phyloP scores from a whole-genome alignment of 1,140 invertebrate species.

The Bradynema listronoti region DNA sequence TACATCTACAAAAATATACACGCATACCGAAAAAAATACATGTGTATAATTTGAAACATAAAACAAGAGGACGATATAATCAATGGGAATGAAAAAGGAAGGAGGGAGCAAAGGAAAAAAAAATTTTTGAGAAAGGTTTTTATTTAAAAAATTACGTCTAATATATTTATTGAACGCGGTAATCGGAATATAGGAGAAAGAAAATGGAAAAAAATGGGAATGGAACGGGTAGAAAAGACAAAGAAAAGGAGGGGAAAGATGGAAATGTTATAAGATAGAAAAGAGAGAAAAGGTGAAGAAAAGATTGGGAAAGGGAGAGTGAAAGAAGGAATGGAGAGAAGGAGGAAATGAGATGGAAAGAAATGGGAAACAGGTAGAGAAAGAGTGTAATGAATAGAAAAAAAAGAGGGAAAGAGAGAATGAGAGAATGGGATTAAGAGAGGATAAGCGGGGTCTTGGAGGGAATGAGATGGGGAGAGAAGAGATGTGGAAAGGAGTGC shows the following conservation, averaged over 20 bases:
- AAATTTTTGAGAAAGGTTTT: no score
- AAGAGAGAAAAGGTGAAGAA: conserved; percentile 4
- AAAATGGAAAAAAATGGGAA: not conserved
- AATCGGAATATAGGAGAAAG: not conserved
- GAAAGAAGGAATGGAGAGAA: not conserved
- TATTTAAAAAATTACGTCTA: no score
- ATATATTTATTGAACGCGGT: no score
- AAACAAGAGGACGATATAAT: not conserved
- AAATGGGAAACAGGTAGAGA: conserved; percentile 2
- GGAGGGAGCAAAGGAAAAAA: not conserved
- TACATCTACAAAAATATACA: no score
- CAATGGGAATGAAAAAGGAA: not conserved
- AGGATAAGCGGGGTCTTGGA: no score
- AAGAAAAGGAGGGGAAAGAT: not conserved
- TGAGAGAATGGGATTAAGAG: no score
- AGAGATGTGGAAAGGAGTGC: no score
- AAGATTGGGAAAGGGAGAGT: not conserved
- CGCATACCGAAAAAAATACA: no score
- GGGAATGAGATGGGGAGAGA: no score
- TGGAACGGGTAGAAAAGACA: not conserved
- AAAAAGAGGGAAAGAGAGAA: no score
- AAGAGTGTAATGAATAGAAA: conserved; percentile 8
- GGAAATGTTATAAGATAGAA: not conserved
- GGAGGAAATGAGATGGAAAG: not conserved
- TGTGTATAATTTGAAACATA: not conserved